These are phyloP conservation scores for Mactromeris polynyma DNA, from an alignment of 2,888 invertebrate species.

Conservation along the genomic window DNA sequence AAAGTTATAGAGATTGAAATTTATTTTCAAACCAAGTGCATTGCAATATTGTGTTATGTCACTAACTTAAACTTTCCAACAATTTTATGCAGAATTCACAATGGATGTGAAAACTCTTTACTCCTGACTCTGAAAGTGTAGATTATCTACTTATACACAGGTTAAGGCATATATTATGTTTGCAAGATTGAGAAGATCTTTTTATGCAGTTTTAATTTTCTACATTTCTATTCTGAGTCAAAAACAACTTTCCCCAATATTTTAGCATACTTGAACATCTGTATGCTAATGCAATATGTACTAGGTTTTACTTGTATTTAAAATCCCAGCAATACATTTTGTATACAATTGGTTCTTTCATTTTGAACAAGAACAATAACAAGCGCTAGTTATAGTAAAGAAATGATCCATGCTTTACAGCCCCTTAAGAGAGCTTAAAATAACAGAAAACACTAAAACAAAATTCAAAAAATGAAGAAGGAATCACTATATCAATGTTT, in stretches of 20 bases:
- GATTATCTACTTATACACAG: neutral
- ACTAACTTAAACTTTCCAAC: slow-evolving; percentile 48
- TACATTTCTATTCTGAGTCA: too few species aligned
- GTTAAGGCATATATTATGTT: neutral
- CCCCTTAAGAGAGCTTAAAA: neutral
- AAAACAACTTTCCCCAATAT: neutral
- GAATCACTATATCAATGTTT: neutral
- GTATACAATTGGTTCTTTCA: neutral
- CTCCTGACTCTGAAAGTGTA: slow-evolving; percentile 50
- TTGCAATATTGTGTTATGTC: slow-evolving; percentile 13
- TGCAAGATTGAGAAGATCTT: neutral
- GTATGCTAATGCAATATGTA: neutral
- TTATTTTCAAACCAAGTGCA: neutral
- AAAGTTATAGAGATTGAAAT: too few species aligned
- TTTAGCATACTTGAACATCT: neutral
- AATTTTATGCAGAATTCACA: slow-evolving; percentile 59
- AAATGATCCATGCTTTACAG: neutral
- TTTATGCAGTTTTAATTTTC: too few species aligned
- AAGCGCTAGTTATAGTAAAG: neutral
- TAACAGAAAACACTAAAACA: neutral
- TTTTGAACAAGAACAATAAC: neutral
- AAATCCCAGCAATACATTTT: neutral
- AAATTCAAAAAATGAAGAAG: neutral
- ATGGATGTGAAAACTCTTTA: slow-evolving; percentile 52
- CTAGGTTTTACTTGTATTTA: neutral